Evolutionary conservation across 2,888 invertebrate species (phyloP).

Genomic region (Timandra comae): DNA sequence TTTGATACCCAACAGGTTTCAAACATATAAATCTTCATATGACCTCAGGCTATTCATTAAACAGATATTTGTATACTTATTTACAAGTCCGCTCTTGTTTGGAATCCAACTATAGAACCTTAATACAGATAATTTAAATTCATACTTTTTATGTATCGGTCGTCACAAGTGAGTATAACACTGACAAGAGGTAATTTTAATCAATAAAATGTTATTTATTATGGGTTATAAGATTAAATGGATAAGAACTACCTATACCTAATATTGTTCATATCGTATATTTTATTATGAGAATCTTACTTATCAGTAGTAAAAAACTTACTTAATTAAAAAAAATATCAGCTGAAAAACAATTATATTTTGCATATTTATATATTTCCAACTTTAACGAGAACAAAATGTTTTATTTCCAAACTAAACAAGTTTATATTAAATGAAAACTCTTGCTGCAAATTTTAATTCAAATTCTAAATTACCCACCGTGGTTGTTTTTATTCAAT

Average conservation of each 20-base stretch:
- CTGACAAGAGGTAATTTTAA: constrained; percentile 9
- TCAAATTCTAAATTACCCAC: too few relatives aligned
- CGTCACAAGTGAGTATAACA: neutral
- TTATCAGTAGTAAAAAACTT: too few relatives aligned
- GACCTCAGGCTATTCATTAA: constrained; percentile 35
- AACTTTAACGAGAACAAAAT: too few relatives aligned
- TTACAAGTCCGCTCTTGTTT: constrained; percentile 14
- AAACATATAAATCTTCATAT: constrained; percentile 37
- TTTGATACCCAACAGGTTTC: constrained; percentile 44
- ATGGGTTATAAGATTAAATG: constrained; percentile 1
- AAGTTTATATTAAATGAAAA: too few relatives aligned
- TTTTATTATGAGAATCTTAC: too few relatives aligned
- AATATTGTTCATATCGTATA: too few relatives aligned
- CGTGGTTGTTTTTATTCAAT: neutral
- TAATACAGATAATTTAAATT: constrained; percentile 26
- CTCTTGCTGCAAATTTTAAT: too few relatives aligned
- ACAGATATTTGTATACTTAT: constrained; percentile 31
- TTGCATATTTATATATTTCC: too few relatives aligned
- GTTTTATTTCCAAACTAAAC: too few relatives aligned
- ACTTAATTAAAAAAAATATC: too few relatives aligned
- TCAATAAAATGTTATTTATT: constrained; percentile 11
- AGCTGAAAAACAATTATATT: too few relatives aligned
- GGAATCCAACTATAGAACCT: constrained; percentile 18
- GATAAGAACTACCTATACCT: too few relatives aligned
- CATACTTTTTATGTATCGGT: constrained; percentile 7